phyloP scores from a whole-genome alignment of 2,113 vertebrate species.

The Dipodomys ordii region DNA sequence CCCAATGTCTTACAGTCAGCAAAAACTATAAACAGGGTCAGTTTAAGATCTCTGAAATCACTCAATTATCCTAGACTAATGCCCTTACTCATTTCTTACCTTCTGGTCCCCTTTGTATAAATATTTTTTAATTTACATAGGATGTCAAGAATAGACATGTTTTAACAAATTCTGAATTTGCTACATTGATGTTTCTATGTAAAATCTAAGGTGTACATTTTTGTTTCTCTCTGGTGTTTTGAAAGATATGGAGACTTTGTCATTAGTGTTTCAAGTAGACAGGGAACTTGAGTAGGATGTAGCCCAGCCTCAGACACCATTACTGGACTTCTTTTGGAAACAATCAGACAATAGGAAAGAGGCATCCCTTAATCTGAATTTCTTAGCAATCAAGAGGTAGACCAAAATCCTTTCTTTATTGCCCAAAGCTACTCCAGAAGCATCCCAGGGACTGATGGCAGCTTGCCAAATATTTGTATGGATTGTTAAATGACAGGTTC shows the following conservation, averaged over 20 bases:
- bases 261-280: not conserved
- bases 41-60: not conserved
- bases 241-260: not conserved
- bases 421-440: not conserved
- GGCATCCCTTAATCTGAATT: not conserved
- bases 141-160: not conserved
- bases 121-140: not conserved
- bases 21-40: not conserved
- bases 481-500: not conserved
- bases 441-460: not conserved
- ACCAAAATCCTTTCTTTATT: not conserved
- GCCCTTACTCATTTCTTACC: not conserved
- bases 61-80: not conserved
- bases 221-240: not conserved
- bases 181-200: not conserved
- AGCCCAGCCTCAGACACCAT: not conserved
- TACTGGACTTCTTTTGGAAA: not conserved
- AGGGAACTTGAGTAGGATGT: not conserved
- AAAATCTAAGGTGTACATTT: constrained; percentile 27
- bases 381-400: not conserved
- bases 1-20: not conserved
- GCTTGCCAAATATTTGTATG: not conserved
- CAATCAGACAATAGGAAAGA: not conserved
- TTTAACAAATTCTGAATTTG: constrained; percentile 6
- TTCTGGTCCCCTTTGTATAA: not conserved